Conservation (phyloP, 2,888 invertebrate genomes). For the Cyrtodaria siliqua region DNA sequence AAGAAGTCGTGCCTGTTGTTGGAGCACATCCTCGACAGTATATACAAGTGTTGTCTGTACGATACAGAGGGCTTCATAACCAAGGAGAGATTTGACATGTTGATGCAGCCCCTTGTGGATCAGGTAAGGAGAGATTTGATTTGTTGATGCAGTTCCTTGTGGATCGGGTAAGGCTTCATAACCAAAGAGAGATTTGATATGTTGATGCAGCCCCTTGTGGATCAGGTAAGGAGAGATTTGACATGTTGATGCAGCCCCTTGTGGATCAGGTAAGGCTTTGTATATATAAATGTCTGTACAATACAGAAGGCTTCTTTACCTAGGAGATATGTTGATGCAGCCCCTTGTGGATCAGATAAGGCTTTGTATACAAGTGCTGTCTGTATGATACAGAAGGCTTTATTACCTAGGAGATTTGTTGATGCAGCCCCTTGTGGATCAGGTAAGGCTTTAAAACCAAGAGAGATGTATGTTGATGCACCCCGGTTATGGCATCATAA, state of each 20-base stretch:
- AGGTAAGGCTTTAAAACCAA: too few species aligned
- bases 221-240: slow-evolving; percentile 95
- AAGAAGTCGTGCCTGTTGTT: slow-evolving; percentile 89
- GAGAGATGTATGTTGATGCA: too few species aligned
- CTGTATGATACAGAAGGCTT: too few species aligned
- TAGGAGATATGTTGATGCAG: too few species aligned
- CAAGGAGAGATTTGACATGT: slow-evolving; percentile 93
- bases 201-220: slow-evolving; percentile 94
- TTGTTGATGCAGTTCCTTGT: slow-evolving; percentile 93
- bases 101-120: slow-evolving; percentile 95
- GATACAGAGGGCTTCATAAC: slow-evolving; percentile 94
- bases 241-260: slow-evolving; percentile 93
- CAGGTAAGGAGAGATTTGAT: too few species aligned
- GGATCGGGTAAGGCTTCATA: slow-evolving; percentile 94
- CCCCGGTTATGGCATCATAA: too few species aligned
- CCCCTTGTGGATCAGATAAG: too few species aligned
- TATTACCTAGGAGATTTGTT: too few species aligned
- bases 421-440: too few species aligned
- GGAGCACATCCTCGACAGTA: slow-evolving; percentile 91
- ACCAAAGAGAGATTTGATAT: slow-evolving; percentile 94
- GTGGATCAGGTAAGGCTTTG: slow-evolving; percentile 95
- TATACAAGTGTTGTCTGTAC: slow-evolving; percentile 92
- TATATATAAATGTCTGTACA: too few species aligned
- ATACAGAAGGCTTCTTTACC: too few species aligned
- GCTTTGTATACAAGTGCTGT: too few species aligned